Conservation (phyloP, 2,113 vertebrate species). For the Ginglymostoma cirratum region DNA sequence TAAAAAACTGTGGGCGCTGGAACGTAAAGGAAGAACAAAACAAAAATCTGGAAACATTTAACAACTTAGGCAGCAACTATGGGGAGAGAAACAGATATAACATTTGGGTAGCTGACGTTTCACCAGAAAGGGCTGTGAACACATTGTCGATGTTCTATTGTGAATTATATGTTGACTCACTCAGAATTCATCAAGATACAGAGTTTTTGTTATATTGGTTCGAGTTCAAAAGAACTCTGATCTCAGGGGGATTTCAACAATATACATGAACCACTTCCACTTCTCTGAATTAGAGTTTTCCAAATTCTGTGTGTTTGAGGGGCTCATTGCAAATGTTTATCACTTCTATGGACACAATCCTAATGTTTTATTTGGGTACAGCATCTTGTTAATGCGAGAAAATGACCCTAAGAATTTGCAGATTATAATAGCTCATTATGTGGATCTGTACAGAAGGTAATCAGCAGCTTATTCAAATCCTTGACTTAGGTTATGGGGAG, state of each 20-base stretch:
- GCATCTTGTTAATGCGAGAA: too few relatives aligned
- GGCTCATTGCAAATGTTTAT: neutral
- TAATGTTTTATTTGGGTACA: neutral
- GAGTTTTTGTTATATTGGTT: neutral
- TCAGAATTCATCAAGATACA: neutral
- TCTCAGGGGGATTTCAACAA: neutral
- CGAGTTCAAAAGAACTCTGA: neutral
- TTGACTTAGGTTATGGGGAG: too few relatives aligned
- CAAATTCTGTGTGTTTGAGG: neutral
- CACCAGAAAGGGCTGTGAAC: neutral
- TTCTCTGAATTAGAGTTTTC: neutral
- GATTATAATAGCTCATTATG: too few relatives aligned
- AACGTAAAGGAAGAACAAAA: too few relatives aligned
- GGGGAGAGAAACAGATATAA: too few relatives aligned
- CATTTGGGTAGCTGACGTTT: neutral
- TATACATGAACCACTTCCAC: neutral
- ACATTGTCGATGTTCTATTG: neutral
- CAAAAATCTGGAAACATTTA: too few relatives aligned
- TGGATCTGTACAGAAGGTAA: too few relatives aligned
- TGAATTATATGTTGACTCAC: neutral
- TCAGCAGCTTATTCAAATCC: too few relatives aligned
- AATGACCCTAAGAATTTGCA: too few relatives aligned
- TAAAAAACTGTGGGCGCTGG: too few relatives aligned
- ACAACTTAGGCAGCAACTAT: too few relatives aligned
- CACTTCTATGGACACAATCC: neutral